These are phyloP conservation scores for Paratilapia polleni DNA, from an alignment of 2,113 vertebrate species.

Conservation along the genomic window DNA sequence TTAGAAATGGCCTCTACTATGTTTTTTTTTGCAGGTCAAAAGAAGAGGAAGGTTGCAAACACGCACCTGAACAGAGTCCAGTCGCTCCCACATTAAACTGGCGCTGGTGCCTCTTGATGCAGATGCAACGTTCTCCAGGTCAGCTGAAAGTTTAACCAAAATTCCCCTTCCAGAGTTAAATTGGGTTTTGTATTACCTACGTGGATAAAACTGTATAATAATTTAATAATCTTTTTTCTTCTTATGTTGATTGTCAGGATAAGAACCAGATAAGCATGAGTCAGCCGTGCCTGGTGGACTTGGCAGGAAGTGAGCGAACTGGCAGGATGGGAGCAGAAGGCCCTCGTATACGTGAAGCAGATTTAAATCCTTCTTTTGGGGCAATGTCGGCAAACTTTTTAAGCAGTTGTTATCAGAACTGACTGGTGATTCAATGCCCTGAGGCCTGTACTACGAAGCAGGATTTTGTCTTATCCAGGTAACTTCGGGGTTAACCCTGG, in stretches of 20 bases:
- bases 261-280: slow-evolving; percentile 91
- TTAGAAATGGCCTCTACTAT: background rate
- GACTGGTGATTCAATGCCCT: too few relatives aligned
- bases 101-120: slow-evolving; percentile 93
- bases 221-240: background rate
- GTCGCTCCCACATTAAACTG: slow-evolving; percentile 94
- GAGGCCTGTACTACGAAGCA: too few relatives aligned
- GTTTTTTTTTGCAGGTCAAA: slow-evolving; percentile 71
- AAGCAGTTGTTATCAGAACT: background rate
- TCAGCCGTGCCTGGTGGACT: slow-evolving; percentile 94
- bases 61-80: slow-evolving; percentile 94
- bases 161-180: background rate
- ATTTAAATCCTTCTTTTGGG: slow-evolving; percentile 63
- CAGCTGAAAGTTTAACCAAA: background rate
- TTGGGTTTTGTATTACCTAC: background rate
- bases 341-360: slow-evolving; percentile 91
- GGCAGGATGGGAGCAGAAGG: slow-evolving; percentile 94
- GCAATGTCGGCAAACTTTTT: background rate
- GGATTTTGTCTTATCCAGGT: too few relatives aligned
- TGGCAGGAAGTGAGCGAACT: slow-evolving; percentile 96
- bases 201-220: background rate
- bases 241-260: slow-evolving; percentile 79
- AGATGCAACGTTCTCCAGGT: slow-evolving; percentile 92
- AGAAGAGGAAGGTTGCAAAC: slow-evolving; percentile 85
- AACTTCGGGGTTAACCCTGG: too few relatives aligned